These are phyloP conservation scores for Anguilla marmorata DNA, from an alignment of 2,797 vertebrate species.

Conservation along the genomic window DNA sequence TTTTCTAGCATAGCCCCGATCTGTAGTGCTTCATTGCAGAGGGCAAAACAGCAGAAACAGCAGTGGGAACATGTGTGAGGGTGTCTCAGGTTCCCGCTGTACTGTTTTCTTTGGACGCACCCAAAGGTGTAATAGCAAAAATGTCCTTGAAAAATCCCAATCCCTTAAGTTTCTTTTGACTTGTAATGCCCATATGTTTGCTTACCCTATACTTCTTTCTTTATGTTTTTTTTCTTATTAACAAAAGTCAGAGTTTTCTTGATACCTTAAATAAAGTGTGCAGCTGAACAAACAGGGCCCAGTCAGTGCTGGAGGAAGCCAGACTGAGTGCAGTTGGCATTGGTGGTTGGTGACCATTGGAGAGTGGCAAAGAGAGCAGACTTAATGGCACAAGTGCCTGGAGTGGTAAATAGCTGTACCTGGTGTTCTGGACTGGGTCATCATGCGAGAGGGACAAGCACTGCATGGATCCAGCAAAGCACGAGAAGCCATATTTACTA, in stretches of 20 bases:
- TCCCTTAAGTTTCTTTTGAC: conserved; percentile 77
- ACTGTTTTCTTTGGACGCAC: conserved; percentile 79
- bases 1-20: background rate
- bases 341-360: background rate
- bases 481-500: background rate
- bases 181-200: conserved; percentile 78
- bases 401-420: conserved; percentile 50
- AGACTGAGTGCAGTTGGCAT: conserved; percentile 65
- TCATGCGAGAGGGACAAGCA: background rate
- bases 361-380: conserved; percentile 57
- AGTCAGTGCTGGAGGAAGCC: conserved; percentile 72
- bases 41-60: background rate
- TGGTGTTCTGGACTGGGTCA: background rate
- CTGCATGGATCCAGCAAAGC: background rate
- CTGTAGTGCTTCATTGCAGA: background rate
- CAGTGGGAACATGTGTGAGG: conserved; percentile 42
- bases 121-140: conserved; percentile 72
- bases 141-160: conserved; percentile 73
- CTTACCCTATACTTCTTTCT: conserved; percentile 58
- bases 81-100: conserved; percentile 70
- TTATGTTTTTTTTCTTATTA: conserved; percentile 62
- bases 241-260: conserved; percentile 80
- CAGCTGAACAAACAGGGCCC: conserved; percentile 93
- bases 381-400: conserved; percentile 60
- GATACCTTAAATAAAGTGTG: conserved; percentile 86